Percentiles rank a stretch among this genome's conserved stretches.
phyloP scores from a whole-genome alignment of 2,113 vertebrate genomes.

The Otolemur garnettii region DNA sequence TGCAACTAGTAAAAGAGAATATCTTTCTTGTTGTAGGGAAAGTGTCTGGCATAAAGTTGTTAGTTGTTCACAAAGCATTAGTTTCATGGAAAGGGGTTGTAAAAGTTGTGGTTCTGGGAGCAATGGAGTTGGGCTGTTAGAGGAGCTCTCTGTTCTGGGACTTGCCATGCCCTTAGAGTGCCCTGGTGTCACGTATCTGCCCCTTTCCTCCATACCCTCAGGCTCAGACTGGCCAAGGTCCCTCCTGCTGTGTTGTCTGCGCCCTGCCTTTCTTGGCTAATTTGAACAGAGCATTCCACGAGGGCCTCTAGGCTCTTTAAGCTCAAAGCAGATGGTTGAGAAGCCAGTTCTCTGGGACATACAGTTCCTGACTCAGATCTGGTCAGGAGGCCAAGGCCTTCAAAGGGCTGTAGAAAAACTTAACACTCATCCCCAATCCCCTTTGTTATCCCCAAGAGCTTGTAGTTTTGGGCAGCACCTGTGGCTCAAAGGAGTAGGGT shows the following conservation, averaged over 20 bases:
- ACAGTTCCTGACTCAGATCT: constrained; percentile 76
- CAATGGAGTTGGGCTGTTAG: neutral
- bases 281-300: constrained; percentile 64
- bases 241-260: constrained; percentile 19
- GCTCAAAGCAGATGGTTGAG: constrained; percentile 71
- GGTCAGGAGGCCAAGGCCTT: constrained; percentile 67
- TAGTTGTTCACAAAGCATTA: neutral
- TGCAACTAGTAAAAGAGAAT: neutral
- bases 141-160: neutral
- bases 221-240: neutral
- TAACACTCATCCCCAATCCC: neutral
- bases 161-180: neutral
- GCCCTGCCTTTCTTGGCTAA: constrained; percentile 56
- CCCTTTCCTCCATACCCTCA: constrained; percentile 21
- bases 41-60: neutral
- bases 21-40: neutral
- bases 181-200: neutral
- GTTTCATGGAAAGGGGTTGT: neutral
- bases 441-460: neutral
- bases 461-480: neutral
- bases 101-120: neutral
- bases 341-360: constrained; percentile 69
- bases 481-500: too few species aligned
- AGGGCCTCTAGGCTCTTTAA: constrained; percentile 60
- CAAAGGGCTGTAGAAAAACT: constrained; percentile 65